Evolutionary conservation across 2,113 vertebrate species (phyloP).

Genomic region (Menura novaehollandiae): DNA sequence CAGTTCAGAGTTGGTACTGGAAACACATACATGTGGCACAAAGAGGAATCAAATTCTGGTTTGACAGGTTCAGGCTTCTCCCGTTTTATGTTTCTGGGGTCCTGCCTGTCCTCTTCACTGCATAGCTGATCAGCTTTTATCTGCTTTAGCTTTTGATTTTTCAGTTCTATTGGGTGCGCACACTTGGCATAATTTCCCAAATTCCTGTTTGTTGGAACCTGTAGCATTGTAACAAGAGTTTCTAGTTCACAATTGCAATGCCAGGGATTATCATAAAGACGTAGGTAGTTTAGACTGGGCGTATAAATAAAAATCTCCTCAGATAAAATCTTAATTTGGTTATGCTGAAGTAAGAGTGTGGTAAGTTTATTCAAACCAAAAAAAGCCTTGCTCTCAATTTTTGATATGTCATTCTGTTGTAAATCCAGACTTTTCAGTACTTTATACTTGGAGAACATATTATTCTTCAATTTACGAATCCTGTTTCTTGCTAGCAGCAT

Average conservation of each 20-base stretch:
- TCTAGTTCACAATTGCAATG: constrained; percentile 86
- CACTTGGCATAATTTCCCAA: constrained; percentile 92
- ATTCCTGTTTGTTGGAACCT: constrained; percentile 90
- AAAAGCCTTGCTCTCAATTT: constrained; percentile 86
- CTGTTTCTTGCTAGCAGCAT: constrained; percentile 90
- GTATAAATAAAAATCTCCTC: constrained; percentile 88
- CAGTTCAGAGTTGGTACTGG: constrained; percentile 87
- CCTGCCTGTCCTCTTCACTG: constrained; percentile 52
- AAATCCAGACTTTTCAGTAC: constrained; percentile 89
- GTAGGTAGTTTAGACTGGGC: constrained; percentile 85
- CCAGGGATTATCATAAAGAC: constrained; percentile 96
- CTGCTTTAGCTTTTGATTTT: constrained; percentile 83
- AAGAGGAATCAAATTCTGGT: constrained; percentile 77
- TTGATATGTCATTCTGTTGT: constrained; percentile 89
- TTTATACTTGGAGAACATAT: constrained; percentile 86
- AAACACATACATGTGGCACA: constrained; percentile 87
- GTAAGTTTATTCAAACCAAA: constrained; percentile 85
- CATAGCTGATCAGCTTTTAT: constrained; percentile 81
- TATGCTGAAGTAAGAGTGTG: constrained; percentile 93
- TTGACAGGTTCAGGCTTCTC: constrained; percentile 51
- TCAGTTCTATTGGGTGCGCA: constrained; percentile 72
- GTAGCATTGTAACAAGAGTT: constrained; percentile 86
- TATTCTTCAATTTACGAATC: constrained; percentile 83
- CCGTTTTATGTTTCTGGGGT: constrained; percentile 8
- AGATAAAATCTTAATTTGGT: constrained; percentile 78